Evolutionary conservation across 2,888 invertebrate species (phyloP), one percentile per base, ranked within the genome.

Genomic region (Drosophila koepferae): DNA sequence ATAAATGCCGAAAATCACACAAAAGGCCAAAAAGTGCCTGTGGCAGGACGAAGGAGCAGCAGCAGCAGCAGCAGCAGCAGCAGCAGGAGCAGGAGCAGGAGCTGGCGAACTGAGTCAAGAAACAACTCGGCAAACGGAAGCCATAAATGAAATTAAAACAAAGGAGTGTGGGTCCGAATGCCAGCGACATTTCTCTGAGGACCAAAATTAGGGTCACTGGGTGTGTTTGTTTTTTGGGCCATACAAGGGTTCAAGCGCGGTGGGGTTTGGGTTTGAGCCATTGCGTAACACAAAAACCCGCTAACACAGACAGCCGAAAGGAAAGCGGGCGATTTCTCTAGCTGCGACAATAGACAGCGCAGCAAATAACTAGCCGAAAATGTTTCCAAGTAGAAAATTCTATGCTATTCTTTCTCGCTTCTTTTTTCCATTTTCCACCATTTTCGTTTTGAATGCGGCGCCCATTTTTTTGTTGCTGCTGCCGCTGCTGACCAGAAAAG

Each of bases 201-300:
- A 85, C 90, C 76, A 89, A 91, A 92, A 91, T 91, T 91, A 91
- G 90, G 91, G 92, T 91, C 92, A 91, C 90, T 92, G 89, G 92
- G 92, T 90, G 92, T 89, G 92, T 89, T 74, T 80, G 77, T 80
- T 82, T 74, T 83, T 84, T 76, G 65, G 63, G 28, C 23, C 40
- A 40, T 54, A 48, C 46, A 43, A 59, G 64, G 70, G 70, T 56
- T 66, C 56, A 7, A 7, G n/a, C 40, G 20, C 31, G 55, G 49
- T 18, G 48, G 34, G 36, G 41, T 28, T 54, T 38, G 36, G 1
- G 28, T 28, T 28, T 38, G 55, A 41, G 62, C 56, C 75, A 76
- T 84, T 84, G 89, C 84, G 84, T 90, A 82, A 84, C 89, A 74
- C 77, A 87, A 75, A 84, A 73, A 78, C 77, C 78, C 64, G 77